Conservation (phyloP, 2,797 vertebrate genomes). For the Phrynocephalus vlangalii region DNA sequence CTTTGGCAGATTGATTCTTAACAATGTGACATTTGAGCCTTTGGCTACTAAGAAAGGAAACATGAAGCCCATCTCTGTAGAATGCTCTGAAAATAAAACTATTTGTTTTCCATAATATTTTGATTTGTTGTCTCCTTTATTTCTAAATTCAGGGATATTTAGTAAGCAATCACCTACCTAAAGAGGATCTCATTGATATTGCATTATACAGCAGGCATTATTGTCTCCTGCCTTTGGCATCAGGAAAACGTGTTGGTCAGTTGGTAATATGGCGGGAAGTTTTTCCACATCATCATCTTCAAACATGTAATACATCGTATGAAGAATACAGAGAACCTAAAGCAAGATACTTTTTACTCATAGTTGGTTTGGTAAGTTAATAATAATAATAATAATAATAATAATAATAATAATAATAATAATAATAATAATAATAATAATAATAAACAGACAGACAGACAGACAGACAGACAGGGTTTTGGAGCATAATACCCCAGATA, state of each 20-base stretch:
- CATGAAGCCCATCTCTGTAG: background rate
- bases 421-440: no score
- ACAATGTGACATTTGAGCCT: no score
- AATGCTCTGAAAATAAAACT: background rate
- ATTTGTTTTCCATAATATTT: background rate
- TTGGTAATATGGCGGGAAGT: conserved; percentile 96
- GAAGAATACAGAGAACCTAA: conserved; percentile 78
- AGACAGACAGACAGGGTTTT: no score
- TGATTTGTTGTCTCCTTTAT: conserved; percentile 53
- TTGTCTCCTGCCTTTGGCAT: conserved; percentile 88
- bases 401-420: no score
- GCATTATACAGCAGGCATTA: conserved; percentile 92
- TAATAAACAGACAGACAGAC: no score
- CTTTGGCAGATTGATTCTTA: no score
- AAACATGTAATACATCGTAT: conserved; percentile 40
- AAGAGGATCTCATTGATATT: conserved; percentile 91
- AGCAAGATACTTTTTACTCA: conserved; percentile 91
- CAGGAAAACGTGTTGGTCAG: conserved; percentile 88
- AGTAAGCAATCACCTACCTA: conserved; percentile 92
- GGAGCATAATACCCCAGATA: no score
- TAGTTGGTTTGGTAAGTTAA: conserved; percentile 91
- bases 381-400: no score
- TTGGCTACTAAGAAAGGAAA: background rate
- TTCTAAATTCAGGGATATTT: conserved; percentile 87
- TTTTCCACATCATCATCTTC: conserved; percentile 84